Evolutionary conservation across 2,797 vertebrate species (phyloP).

Genomic region (Enteromius thamalakanensis): DNA sequence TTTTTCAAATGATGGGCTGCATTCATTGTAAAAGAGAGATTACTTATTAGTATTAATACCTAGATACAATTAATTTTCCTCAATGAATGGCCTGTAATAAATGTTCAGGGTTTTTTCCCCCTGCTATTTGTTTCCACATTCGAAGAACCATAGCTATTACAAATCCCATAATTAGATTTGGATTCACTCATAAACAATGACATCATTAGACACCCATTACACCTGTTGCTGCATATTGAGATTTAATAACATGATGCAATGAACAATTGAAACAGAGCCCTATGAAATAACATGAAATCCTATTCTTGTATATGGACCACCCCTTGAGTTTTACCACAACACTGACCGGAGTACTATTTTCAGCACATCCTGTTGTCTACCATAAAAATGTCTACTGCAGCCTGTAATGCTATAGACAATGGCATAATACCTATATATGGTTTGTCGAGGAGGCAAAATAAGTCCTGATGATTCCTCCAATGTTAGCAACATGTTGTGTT

Average conservation of each 20-base stretch:
- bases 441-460: slow-evolving; percentile 42
- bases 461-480: slow-evolving; percentile 61
- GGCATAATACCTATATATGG: slow-evolving; percentile 68
- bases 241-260: slow-evolving; percentile 43
- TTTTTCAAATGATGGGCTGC: neutral
- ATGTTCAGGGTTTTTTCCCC: too few species aligned
- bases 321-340: slow-evolving; percentile 46
- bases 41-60: neutral
- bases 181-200: neutral
- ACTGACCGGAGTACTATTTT: slow-evolving; percentile 66
- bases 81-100: neutral
- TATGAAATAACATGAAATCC: slow-evolving; percentile 30
- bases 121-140: neutral
- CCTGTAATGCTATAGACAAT: slow-evolving; percentile 60
- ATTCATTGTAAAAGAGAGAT: neutral
- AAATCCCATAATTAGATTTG: slow-evolving; percentile 26
- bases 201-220: slow-evolving; percentile 18
- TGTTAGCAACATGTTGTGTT: slow-evolving; percentile 63
- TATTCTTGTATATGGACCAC: slow-evolving; percentile 34
- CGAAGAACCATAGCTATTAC: neutral
- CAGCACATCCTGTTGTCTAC: slow-evolving; percentile 65
- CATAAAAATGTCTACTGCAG: slow-evolving; percentile 65
- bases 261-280: slow-evolving; percentile 51
- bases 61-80: neutral
- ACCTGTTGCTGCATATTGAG: slow-evolving; percentile 48